A percentile compares a stretch with the other conserved stretches of the same genome.
Conservation (phyloP, 2,797 vertebrate species). For the Molothrus aeneus region DNA sequence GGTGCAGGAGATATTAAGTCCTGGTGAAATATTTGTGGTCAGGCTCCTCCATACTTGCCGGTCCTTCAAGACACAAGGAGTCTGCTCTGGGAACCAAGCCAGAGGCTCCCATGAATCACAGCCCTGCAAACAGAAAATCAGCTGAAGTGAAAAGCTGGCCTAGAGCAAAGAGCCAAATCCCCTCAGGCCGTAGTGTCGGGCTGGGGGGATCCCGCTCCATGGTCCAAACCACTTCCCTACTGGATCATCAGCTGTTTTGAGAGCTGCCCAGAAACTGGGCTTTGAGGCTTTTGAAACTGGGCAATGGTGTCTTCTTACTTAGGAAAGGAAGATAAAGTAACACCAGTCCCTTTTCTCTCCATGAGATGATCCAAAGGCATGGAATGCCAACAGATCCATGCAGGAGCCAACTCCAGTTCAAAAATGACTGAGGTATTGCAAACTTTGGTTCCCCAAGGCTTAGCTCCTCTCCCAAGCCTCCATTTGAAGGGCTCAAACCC, state of each 20-base stretch:
- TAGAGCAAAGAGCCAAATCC: not conserved
- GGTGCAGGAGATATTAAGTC: not conserved
- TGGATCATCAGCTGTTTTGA: not conserved
- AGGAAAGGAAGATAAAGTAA: not conserved
- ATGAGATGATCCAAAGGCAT: not conserved
- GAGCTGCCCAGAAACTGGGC: not conserved
- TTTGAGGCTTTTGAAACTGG: not conserved
- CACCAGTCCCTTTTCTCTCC: not conserved
- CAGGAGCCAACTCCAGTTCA: not conserved
- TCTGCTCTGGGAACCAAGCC: not conserved
- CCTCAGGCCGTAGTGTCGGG: accelerated
- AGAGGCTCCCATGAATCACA: not conserved
- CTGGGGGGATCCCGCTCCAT: not conserved
- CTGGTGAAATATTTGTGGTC: not conserved
- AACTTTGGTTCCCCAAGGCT: not conserved
- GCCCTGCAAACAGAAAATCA: not conserved
- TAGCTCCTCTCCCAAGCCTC: not conserved
- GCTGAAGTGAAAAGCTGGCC: not conserved
- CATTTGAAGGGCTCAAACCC: not conserved
- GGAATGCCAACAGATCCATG: not conserved
- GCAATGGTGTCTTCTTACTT: not conserved
- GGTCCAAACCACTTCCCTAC: not conserved
- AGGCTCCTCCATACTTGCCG: not conserved
- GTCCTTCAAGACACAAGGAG: not conserved
- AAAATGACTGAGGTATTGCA: not conserved